phyloP scores from a whole-genome alignment of 2,888 invertebrate species.

The Oligia latruncula region DNA sequence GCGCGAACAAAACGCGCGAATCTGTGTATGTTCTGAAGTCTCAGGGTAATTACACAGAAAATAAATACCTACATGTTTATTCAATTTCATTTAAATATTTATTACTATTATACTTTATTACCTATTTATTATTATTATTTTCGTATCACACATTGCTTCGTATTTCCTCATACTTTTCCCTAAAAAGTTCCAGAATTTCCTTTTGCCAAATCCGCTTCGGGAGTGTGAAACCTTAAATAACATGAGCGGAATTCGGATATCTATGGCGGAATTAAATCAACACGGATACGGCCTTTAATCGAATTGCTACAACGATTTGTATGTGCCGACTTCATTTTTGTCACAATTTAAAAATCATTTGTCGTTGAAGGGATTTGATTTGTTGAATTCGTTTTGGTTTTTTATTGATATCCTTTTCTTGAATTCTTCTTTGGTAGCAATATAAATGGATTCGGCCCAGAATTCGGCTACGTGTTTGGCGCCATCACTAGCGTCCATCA shows the following conservation, averaged over 20 bases:
- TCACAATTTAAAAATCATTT: constrained; percentile 35
- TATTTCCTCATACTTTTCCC: neutral
- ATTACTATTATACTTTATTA: neutral
- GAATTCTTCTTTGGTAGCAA: neutral
- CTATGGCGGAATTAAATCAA: constrained; percentile 43
- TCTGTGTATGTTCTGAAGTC: neutral
- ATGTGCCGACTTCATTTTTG: constrained; percentile 40
- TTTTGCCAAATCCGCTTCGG: neutral
- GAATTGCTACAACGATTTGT: constrained; percentile 46
- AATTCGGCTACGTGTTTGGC: neutral
- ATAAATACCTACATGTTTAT: neutral
- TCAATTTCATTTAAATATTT: neutral
- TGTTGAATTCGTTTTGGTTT: constrained; percentile 4
- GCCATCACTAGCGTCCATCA: neutral
- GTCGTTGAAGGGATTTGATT: constrained; percentile 22
- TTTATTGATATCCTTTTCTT: no score
- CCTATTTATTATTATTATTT: no score
- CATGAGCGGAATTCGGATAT: constrained; percentile 37
- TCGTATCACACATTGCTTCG: no score
- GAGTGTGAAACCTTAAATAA: constrained; percentile 27
- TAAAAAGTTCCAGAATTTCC: constrained; percentile 8
- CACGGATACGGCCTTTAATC: constrained; percentile 31
- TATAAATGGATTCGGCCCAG: neutral
- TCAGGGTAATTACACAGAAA: constrained; percentile 4
- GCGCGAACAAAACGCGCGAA: neutral